Conservation (phyloP, 1,140 invertebrate species). For the Nomia melanderi region DNA sequence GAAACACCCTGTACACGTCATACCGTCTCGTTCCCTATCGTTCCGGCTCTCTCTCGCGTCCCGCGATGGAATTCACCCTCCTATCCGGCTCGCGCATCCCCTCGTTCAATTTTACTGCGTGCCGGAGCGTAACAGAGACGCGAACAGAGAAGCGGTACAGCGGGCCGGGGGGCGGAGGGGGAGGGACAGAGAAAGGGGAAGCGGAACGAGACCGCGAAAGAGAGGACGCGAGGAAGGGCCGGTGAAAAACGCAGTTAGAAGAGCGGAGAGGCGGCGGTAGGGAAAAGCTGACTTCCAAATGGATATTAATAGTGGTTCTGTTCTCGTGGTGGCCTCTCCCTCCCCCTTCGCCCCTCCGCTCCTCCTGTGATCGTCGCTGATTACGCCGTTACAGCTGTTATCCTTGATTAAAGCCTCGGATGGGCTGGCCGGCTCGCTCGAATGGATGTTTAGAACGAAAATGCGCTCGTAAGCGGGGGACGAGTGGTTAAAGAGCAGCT, state of each 20-base stretch:
- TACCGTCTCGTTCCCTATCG: too few species aligned
- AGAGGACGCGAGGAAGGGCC: not conserved
- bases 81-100: slow-evolving; percentile 22
- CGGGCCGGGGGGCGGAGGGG: too few species aligned
- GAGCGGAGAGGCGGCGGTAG: slow-evolving; percentile 31
- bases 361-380: slow-evolving; percentile 70
- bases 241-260: slow-evolving; percentile 37
- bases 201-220: slow-evolving; percentile 16
- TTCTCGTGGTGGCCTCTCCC: slow-evolving; percentile 53
- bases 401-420: slow-evolving; percentile 74
- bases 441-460: slow-evolving; percentile 38
- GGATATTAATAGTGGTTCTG: slow-evolving; percentile 76
- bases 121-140: slow-evolving; percentile 45
- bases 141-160: not conserved
- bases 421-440: not conserved
- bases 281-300: slow-evolving; percentile 70
- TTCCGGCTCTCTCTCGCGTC: slow-evolving; percentile 4
- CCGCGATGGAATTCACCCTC: slow-evolving; percentile 36
- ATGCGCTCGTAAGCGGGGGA: too few species aligned
- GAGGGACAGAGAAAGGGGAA: not conserved
- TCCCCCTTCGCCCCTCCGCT: too few species aligned
- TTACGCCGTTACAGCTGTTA: slow-evolving; percentile 77
- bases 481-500: too few species aligned
- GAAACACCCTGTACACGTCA: too few species aligned
- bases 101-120: slow-evolving; percentile 54